Evolutionary conservation across 2,888 invertebrate species (phyloP), one percentile per base, ranked within the genome.

Genomic region (Linyphia triangularis): DNA sequence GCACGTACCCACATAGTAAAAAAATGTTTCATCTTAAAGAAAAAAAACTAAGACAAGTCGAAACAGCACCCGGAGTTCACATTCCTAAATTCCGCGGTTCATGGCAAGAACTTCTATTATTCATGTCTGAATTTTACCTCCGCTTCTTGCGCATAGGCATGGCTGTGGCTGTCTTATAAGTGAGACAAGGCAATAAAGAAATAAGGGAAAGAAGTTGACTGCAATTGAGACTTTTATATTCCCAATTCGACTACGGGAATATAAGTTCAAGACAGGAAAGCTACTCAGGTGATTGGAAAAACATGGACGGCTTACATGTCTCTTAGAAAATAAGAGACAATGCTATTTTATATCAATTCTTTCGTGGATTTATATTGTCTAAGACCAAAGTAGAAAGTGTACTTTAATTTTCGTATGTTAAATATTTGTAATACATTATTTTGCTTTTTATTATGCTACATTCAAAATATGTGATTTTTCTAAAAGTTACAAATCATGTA

Each of bases 251-350:
- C 63, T 63, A 30, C 82, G 26, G 67, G 43, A 82, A 72, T 37
- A 61, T 37, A 82, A 72, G 24, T 82, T 82, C 63, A n/a, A 70
- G 82, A 82, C 82, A 82, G 82, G 28, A 40, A 82, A 82, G 82
- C 16, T 82, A 82, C 82, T 82, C 72, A 82, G 82, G 72, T 82
- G 82, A 82, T 82, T 82, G 82, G 82, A 72, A 63, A 82, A 82
- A 72, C 82, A 72, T 28, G 63, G 82, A n/a, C n/a, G n/a, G n/a
- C n/a, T n/a, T n/a, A n/a, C n/a, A n/a, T n/a, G n/a, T n/a, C n/a
- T n/a, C n/a, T n/a, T n/a, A n/a, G n/a, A n/a, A n/a, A n/a, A n/a
- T n/a, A n/a, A 67, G 67, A 82, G 43, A 82, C 82, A 82, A 82
- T 72, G 28, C 61, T 37, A 61, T 61, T 70, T 82, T 72, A 63